Evolutionary conservation across 2,888 invertebrate genomes (phyloP).

Genomic region (Andrena minutula): DNA sequence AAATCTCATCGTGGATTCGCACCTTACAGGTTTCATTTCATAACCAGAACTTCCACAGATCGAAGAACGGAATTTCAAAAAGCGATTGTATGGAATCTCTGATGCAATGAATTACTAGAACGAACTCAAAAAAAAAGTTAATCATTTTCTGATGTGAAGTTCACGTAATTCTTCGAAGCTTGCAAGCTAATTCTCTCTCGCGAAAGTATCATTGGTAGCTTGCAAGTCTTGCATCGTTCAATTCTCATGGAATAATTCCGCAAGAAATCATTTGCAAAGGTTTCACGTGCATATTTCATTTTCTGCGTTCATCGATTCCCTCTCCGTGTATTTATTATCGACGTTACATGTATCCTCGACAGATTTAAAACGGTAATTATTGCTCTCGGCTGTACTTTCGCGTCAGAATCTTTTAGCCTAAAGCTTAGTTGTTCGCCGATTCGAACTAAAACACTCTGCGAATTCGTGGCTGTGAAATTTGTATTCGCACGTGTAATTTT

Average conservation of each 20-base stretch:
- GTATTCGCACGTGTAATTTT: conserved; percentile 48
- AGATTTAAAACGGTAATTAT: neutral
- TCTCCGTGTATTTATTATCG: too few relatives aligned
- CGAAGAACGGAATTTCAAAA: neutral
- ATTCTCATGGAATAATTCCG: neutral
- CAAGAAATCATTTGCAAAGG: too few relatives aligned
- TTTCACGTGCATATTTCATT: too few relatives aligned
- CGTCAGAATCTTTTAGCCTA: conserved; percentile 1
- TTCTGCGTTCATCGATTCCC: too few relatives aligned
- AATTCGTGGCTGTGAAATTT: conserved; percentile 65
- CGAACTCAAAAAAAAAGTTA: neutral
- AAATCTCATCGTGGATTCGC: too few relatives aligned
- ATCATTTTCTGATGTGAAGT: conserved; percentile 5
- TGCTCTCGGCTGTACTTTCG: conserved; percentile 14
- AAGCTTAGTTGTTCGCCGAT: conserved; percentile 17
- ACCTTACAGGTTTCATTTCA: neutral
- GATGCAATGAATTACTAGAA: conserved; percentile 23
- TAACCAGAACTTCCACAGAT: neutral
- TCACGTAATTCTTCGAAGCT: conserved; percentile 8
- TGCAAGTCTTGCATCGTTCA: conserved; percentile 7
- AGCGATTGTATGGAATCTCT: conserved; percentile 5
- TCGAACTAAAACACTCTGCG: conserved; percentile 26
- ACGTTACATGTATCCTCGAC: too few relatives aligned
- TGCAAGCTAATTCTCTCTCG: conserved; percentile 2
- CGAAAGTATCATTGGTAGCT: conserved; percentile 14